phyloP scores from a whole-genome alignment of 2,113 vertebrate species.

The Atrichornis clamosus region DNA sequence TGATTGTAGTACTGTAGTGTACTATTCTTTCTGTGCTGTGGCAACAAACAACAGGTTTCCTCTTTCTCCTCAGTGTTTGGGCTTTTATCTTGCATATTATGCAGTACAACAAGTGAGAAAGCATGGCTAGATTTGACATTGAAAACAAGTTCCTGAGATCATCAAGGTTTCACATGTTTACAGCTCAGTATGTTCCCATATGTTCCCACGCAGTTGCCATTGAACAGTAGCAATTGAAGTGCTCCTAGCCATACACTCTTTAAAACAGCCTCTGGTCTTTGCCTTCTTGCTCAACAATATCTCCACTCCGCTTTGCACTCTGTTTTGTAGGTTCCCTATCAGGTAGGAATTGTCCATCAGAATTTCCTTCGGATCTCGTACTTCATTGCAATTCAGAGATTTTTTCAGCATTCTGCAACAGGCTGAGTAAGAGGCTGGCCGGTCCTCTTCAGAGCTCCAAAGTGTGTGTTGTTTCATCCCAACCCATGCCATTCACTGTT shows the following conservation, averaged over 20 bases:
- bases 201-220: background rate
- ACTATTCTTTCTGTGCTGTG: background rate
- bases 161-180: background rate
- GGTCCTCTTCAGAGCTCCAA: background rate
- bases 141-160: background rate
- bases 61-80: background rate
- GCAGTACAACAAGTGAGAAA: background rate
- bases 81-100: background rate
- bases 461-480: background rate
- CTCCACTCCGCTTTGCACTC: background rate
- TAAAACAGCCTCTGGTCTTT: background rate
- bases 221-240: background rate
- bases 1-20: background rate
- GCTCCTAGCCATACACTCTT: background rate
- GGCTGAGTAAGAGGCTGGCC: background rate
- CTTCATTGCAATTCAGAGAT: background rate
- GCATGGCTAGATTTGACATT: background rate
- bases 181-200: background rate
- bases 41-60: background rate
- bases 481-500: background rate
- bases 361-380: background rate
- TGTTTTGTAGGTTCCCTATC: background rate
- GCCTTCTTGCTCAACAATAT: background rate
- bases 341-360: background rate
- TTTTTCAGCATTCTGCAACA: background rate